Percentiles rank a stretch among this genome's conserved stretches.
Conservation (phyloP, 2,113 vertebrate genomes). For the Puma concolor region DNA sequence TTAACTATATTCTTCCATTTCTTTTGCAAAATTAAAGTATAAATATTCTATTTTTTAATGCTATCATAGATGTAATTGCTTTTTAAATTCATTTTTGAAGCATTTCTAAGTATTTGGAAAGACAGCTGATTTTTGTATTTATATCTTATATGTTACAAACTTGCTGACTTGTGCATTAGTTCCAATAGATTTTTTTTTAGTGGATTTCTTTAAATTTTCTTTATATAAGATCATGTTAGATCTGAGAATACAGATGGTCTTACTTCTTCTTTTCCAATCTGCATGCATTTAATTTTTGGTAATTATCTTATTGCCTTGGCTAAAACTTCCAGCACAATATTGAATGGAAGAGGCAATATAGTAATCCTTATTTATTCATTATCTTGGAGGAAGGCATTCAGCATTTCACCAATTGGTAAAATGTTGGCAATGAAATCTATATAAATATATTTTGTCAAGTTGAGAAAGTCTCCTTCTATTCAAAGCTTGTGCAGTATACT, state of each 20-base stretch:
- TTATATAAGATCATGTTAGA: background rate
- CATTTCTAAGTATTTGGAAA: background rate
- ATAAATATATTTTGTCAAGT: background rate
- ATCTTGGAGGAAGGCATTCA: background rate
- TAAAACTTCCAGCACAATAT: background rate
- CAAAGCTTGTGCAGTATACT: background rate
- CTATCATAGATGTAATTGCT: background rate
- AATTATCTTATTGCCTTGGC: background rate
- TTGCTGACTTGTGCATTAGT: background rate
- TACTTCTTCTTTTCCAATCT: background rate
- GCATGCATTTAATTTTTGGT: background rate
- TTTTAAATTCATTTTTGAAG: background rate
- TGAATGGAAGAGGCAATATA: background rate
- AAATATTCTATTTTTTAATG: background rate
- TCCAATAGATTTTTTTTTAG: background rate
- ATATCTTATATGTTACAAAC: background rate
- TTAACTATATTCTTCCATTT: background rate
- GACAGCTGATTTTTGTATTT: background rate
- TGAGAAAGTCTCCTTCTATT: background rate
- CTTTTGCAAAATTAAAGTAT: background rate
- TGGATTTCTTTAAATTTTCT: background rate
- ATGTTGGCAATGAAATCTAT: background rate
- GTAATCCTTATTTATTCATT: background rate
- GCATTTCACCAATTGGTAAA: background rate
- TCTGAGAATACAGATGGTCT: background rate